Evolutionary conservation across 30 jellyfish, hydroid and myxozoan genomes (phyloP).

Genomic region (Pelagia noctiluca): DNA sequence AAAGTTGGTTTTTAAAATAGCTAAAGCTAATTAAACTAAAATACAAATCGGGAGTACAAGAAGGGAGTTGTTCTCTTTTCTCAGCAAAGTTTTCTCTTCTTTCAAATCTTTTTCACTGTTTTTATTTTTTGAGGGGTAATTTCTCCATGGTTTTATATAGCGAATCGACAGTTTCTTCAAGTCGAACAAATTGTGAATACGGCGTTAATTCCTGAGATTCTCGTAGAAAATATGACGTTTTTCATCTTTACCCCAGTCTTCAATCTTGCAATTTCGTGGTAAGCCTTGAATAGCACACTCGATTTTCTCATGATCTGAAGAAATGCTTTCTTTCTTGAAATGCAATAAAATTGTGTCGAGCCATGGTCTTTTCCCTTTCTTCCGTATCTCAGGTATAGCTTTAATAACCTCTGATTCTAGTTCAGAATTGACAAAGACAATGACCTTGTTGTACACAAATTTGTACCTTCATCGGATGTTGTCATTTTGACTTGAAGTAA

Average conservation of each 20-base stretch:
- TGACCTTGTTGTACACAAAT: background rate
- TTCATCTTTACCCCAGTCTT: background rate
- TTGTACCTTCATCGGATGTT: background rate
- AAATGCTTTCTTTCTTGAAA: background rate
- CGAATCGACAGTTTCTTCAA: no score
- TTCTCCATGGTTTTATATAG: no score
- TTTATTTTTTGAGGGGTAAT: no score
- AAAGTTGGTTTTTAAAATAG: no score
- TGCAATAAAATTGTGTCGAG: slow-evolving; percentile 1
- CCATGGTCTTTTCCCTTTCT: slow-evolving; percentile 6
- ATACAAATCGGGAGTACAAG: no score
- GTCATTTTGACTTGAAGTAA: background rate
- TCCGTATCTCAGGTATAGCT: background rate
- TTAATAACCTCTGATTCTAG: background rate
- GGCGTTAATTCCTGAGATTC: no score
- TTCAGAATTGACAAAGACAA: background rate
- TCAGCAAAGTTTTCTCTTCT: no score
- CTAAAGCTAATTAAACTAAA: no score
- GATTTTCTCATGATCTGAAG: background rate
- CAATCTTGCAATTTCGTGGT: background rate
- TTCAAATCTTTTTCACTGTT: no score
- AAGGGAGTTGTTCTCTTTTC: no score
- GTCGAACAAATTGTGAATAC: no score
- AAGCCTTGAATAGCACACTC: background rate
- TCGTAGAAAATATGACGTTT: background rate